Evolutionary conservation across 2,797 vertebrate genomes (phyloP).

Genomic region (Pelobates cultripes): DNA sequence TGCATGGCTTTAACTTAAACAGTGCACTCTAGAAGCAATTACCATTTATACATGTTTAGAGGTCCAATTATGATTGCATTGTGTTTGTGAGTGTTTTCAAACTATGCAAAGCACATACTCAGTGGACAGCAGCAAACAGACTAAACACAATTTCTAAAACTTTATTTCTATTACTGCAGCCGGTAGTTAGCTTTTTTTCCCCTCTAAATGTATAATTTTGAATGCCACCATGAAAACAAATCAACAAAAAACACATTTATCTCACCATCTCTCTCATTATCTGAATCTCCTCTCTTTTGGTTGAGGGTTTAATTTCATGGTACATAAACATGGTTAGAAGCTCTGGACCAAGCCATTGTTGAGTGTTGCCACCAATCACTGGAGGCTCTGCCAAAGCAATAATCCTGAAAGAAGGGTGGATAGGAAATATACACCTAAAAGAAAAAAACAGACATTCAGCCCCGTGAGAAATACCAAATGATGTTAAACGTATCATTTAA

Average conservation of each 20-base stretch:
- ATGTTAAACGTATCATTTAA: too few relatives aligned
- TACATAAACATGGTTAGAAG: slow-evolving; percentile 94
- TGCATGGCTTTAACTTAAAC: neutral
- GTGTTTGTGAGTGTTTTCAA: too few relatives aligned
- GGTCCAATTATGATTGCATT: too few relatives aligned
- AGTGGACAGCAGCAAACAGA: neutral
- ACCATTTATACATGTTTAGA: neutral
- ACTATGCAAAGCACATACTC: neutral
- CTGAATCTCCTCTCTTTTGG: slow-evolving; percentile 82
- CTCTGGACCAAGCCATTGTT: slow-evolving; percentile 95
- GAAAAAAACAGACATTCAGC: slow-evolving; percentile 2
- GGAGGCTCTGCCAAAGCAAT: slow-evolving; percentile 93
- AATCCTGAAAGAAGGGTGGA: slow-evolving; percentile 92
- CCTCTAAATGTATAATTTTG: neutral
- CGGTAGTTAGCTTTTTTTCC: neutral
- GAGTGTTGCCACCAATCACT: slow-evolving; percentile 74
- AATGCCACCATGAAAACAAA: neutral
- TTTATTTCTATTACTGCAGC: neutral
- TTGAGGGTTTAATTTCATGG: slow-evolving; percentile 83
- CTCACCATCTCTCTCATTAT: slow-evolving; percentile 88
- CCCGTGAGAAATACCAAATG: neutral
- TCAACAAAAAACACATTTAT: neutral
- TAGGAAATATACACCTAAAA: slow-evolving; percentile 84
- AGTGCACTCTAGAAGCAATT: neutral
- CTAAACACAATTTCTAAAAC: neutral